Base-by-base conservation (phyloP, 2,113 vertebrate species). In the Suncus etruscus region DNA sequence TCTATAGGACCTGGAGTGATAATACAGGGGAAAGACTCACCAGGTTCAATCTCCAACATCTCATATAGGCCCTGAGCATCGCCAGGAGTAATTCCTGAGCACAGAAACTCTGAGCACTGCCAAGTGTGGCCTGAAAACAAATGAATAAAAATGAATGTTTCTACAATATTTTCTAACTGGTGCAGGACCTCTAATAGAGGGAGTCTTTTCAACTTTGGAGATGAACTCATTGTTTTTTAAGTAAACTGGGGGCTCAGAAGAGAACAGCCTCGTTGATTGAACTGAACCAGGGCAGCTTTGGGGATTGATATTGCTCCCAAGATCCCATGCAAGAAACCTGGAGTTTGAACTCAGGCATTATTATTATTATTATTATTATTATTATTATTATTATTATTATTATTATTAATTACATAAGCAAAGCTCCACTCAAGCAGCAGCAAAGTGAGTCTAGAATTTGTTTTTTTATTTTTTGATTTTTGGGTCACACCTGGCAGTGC, bases 161-260 rank as follows among this genome's bases (percentile, higher is more conserved):
- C 22, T 48, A 66, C 22, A 83, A 87, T 72, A 66, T 25, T n/a
- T 39, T 84, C 74, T 77, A n/a, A 61, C 58, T 6, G 65, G 70
- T 82, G 29, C 81, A 84, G 15, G 68, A 48, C 20, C 20, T 92
- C 91, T 93, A 86, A 83, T 92, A 80, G 39, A 65, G 80, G 48
- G 48, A 25, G 77, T 90, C 69, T 76, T 95, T 94, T 92, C 74
- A 83, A 83, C 45, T 93, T 81, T 18, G 45, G 74, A 78, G 77
- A 69, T 75, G 88, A 78, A 93, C 65, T 93, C 93, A 93, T 92
- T 89, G 32, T 69, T 32, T 90, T 48, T 50, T 54, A 63, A 72
- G 29, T 89, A 82, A 74, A 83, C 32, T 75, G 9, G 66, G 87
- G 89, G n/a, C 11, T 5, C 58, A 88, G 48, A 73, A 90, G 75